These are phyloP conservation scores for Drosophila koepferae DNA, from an alignment of 2,888 invertebrate species.

Conservation along the genomic window DNA sequence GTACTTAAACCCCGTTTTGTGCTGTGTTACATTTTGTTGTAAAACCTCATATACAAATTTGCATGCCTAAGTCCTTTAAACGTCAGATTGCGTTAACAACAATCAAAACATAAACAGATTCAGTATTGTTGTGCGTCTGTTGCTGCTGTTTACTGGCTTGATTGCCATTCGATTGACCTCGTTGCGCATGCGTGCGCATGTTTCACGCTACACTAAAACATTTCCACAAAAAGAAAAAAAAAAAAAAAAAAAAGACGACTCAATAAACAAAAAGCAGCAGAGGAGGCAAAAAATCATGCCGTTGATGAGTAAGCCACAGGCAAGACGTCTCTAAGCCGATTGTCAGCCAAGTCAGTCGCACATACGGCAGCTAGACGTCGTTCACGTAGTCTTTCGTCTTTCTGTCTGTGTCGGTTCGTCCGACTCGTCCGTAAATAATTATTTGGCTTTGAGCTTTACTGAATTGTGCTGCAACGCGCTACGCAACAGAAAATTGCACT, in stretches of 20 bases:
- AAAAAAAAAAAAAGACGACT: conserved; percentile 17
- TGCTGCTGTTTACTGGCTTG: conserved; percentile 47
- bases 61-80: not conserved
- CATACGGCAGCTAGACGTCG: conserved; percentile 12
- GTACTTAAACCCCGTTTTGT: no score
- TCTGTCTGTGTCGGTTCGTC: not conserved
- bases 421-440: conserved; percentile 18
- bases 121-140: conserved; percentile 27
- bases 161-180: conserved; percentile 81
- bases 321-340: conserved; percentile 33
- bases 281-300: conserved; percentile 38
- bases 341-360: conserved; percentile 42
- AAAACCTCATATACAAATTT: not conserved
- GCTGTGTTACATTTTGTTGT: not conserved
- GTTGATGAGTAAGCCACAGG: conserved; percentile 71
- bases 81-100: not conserved
- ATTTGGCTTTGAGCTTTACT: conserved; percentile 48
- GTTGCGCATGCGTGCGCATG: conserved; percentile 81
- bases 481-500: conserved; percentile 67
- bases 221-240: conserved; percentile 56
- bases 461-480: conserved; percentile 43
- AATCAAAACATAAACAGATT: conserved; percentile 7
- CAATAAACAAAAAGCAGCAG: conserved; percentile 22
- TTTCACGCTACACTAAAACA: conserved; percentile 78
- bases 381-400: not conserved